phyloP scores from a whole-genome alignment of 2,797 vertebrate genomes.

The Phalloptychus januarius region DNA sequence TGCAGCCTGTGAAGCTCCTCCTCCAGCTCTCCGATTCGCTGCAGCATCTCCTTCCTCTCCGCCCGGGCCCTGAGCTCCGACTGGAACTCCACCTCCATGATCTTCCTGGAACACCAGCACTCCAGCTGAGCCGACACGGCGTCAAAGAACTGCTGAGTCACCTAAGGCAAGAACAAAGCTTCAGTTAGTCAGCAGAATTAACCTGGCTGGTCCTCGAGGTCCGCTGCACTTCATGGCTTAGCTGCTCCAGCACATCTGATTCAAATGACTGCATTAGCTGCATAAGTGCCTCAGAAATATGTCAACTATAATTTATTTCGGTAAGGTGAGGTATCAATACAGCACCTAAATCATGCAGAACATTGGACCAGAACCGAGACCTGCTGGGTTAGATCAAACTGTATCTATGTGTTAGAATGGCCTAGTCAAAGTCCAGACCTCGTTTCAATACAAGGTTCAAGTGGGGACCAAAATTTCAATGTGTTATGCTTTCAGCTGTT shows the following conservation, averaged over 20 bases:
- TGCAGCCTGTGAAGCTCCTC: constrained; percentile 85
- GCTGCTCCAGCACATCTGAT: background rate
- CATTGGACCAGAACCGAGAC: background rate
- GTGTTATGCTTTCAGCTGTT: too few relatives aligned
- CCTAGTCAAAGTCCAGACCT: background rate
- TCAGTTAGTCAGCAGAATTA: background rate
- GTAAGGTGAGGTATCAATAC: background rate
- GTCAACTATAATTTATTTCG: background rate
- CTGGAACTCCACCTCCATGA: constrained; percentile 84
- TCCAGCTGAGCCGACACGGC: constrained; percentile 90
- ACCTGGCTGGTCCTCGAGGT: background rate
- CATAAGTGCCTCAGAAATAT: background rate
- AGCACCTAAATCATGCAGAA: background rate
- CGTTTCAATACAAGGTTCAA: too few relatives aligned
- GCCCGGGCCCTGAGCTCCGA: constrained; percentile 80
- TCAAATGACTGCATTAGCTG: background rate
- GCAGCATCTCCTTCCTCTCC: constrained; percentile 83
- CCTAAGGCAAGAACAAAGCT: constrained; percentile 28
- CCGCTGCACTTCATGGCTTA: background rate
- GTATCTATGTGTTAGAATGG: background rate
- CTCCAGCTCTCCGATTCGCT: constrained; percentile 85
- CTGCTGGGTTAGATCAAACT: background rate
- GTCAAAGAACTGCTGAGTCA: constrained; percentile 91
- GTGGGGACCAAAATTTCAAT: too few relatives aligned
- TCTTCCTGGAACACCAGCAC: constrained; percentile 90